Evolutionary conservation across 2,113 vertebrate genomes (phyloP), one percentile per base, ranked within the genome.

Genomic region (Sphaerodactylus townsendi): DNA sequence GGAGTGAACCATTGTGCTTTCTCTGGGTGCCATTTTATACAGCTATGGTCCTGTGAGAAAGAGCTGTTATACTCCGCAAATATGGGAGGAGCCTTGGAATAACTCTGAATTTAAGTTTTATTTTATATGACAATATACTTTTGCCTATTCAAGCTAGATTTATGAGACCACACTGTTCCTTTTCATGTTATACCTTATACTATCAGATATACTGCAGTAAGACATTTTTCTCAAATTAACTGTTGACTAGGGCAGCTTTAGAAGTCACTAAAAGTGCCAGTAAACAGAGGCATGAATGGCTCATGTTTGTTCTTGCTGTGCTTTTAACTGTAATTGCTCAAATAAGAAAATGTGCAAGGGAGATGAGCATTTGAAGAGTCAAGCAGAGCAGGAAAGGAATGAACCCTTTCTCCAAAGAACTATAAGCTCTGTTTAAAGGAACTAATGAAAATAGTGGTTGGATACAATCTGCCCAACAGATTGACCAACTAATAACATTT

Each of bases 381-480:
- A 81, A 44, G 37, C 80, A 77, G 37, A 86, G 30, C 82, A 89
- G 0, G 0, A 23, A 35, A 78, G 41, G 83, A 37, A 39, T 59
- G 46, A 17, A 14, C 17, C 5, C 59, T 92, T 79, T 83, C 10
- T 48, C 65, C 77, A 76, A 85, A 37, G 35, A 78, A 85, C 14
- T 77, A 50, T n/a, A 82, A 87, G 85, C 35, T 74, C n/a, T 46
- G 69, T 69, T 88, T 79, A 86, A 62, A 87, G 85, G n/a, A 89
- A 85, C 87, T 85, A 86, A 8, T 66, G 72, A 80, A 86, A 62
- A 78, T 74, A 82, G 89, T 39, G 73, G 30, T n/a, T 91, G 84
- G 79, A 89, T 35, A 86, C 66, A 85, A 89, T 89, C 85, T 94
- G 83, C 80, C 84, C 56, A 86, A 85, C 83, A 91, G 88, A 92